Evolutionary conservation across 2,888 invertebrate genomes (phyloP).

Genomic region (Epistrophella euchroma): DNA sequence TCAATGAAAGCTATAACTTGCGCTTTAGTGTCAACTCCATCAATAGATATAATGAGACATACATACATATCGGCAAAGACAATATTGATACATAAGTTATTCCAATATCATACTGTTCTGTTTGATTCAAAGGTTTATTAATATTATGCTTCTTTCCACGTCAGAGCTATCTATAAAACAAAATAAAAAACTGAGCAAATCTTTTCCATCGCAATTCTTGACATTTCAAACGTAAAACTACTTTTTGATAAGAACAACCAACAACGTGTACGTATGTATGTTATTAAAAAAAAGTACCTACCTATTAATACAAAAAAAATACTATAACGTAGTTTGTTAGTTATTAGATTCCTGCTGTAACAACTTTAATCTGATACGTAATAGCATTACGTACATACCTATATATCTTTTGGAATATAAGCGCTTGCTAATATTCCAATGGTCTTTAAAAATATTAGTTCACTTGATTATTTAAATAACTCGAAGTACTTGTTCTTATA

Average conservation of each 20-base stretch:
- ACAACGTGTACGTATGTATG: conserved; percentile 34
- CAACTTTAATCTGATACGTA: conserved; percentile 45
- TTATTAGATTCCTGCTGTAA: conserved; percentile 29
- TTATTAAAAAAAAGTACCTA: conserved; percentile 19
- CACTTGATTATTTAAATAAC: conserved; percentile 19
- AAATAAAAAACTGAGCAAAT: too few relatives aligned
- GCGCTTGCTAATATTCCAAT: conserved; percentile 17
- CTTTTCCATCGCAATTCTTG: not conserved
- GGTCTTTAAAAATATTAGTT: not conserved
- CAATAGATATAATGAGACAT: too few relatives aligned
- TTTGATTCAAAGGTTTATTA: too few relatives aligned
- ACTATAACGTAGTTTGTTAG: conserved; percentile 41
- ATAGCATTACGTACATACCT: conserved; percentile 11
- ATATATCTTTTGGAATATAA: not conserved
- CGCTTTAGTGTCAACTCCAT: too few relatives aligned
- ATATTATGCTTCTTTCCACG: too few relatives aligned
- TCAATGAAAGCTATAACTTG: too few relatives aligned
- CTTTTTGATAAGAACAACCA: conserved; percentile 30
- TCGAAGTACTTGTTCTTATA: conserved; percentile 2
- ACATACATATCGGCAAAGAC: too few relatives aligned
- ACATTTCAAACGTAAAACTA: conserved; percentile 5
- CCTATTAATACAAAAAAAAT: not conserved
- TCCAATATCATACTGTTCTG: too few relatives aligned
- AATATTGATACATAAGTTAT: too few relatives aligned
- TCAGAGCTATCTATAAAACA: too few relatives aligned